Conservation (phyloP, 2,113 vertebrate species). For the Meles meles region DNA sequence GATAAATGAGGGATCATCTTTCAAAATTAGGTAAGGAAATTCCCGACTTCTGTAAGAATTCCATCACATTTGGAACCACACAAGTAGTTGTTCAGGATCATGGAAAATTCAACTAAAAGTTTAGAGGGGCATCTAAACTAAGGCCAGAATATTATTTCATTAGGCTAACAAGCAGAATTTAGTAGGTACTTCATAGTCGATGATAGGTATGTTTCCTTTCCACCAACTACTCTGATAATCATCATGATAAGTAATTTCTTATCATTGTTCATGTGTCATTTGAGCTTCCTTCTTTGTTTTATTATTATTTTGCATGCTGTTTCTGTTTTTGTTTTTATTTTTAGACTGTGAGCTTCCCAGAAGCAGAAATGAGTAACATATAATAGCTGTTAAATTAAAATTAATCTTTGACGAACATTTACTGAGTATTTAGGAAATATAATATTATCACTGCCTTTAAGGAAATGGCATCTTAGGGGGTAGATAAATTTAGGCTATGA, state of each 20-base stretch:
- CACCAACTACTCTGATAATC: neutral
- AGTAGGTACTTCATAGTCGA: neutral
- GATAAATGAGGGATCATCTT: neutral
- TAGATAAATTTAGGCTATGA: neutral
- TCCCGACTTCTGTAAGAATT: neutral
- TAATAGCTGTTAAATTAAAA: constrained; percentile 22
- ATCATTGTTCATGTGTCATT: neutral
- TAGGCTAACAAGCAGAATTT: neutral
- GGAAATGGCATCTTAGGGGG: neutral
- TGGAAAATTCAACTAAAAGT: neutral
- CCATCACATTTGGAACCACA: neutral
- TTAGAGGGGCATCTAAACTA: neutral
- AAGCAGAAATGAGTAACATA: neutral
- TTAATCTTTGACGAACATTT: neutral
- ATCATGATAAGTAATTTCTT: neutral
- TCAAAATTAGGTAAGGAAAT: neutral
- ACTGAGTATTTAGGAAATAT: neutral
- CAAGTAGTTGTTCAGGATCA: neutral
- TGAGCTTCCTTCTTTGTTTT: neutral
- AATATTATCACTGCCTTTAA: neutral
- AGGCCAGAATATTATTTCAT: neutral
- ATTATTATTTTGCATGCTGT: neutral
- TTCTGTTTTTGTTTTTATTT: neutral
- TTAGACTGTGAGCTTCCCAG: neutral
- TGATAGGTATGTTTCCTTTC: neutral